Base-by-base conservation (phyloP, 30 jellyfish, hydroid and myxozoan species). In the Mastigias papua region DNA sequence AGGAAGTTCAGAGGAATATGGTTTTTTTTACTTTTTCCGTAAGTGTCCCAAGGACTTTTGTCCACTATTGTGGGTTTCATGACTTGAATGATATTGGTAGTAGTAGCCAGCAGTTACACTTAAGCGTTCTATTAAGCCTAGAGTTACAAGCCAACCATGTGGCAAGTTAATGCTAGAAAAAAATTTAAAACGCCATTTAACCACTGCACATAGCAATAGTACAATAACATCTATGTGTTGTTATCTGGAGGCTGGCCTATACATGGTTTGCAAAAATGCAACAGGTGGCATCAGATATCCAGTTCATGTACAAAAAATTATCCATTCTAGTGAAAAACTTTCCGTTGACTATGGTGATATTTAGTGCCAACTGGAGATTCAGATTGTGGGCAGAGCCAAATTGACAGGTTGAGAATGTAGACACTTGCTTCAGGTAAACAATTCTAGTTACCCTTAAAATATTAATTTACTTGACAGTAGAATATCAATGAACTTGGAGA, bases 371-470 rank as follows among this genome's bases (percentile, higher is more conserved):
- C n/a, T n/a, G n/a, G n/a, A n/a, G n/a, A n/a, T n/a, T n/a, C n/a
- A n/a, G n/a, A n/a, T n/a, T n/a, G n/a, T n/a, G n/a, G n/a, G n/a
- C n/a, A n/a, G n/a, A n/a, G n/a, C n/a, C n/a, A n/a, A n/a, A n/a
- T n/a, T n/a, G n/a, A n/a, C n/a, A n/a, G n/a, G n/a, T n/a, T n/a
- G n/a, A n/a, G n/a, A n/a, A n/a, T n/a, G n/a, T n/a, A n/a, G n/a
- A 28, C 90, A 80, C 63, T 57, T 80, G 34, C 32, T 62, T 33
- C 42, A 25, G 70, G 90, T 80, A 10, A 80, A 80, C 57, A 34
- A 80, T 21, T 82, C 90, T n/a, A 33, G 21, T 27, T 80, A 1
- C 42, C 90, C 90, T 3, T 17, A 64, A 28, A 15, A 31, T 16
- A 66, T 61, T 1, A 19, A 25, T 16, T 29, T 80, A 34, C 49